A percentile compares a stretch with the other conserved stretches of the same genome.
These are phyloP conservation scores for Medauroidea extradentata DNA, from an alignment of 1,140 invertebrate species.

Conservation along the genomic window DNA sequence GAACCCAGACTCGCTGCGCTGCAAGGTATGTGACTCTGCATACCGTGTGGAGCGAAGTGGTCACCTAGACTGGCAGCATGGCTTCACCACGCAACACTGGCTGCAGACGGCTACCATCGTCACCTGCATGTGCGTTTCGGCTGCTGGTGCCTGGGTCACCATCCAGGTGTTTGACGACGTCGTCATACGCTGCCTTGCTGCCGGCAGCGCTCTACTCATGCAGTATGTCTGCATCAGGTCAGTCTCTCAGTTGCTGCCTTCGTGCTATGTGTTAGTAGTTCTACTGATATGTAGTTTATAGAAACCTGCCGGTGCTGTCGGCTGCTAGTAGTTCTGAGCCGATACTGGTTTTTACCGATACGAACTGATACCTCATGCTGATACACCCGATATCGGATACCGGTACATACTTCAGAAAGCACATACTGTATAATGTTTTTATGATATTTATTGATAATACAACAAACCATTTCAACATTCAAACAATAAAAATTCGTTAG, in stretches of 20 bases:
- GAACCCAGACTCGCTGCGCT: conserved; percentile 61
- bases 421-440: too few species aligned
- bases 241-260: background rate
- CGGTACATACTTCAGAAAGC: too few species aligned
- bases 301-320: too few species aligned
- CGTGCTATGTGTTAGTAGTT: too few species aligned
- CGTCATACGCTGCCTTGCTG: conserved; percentile 70
- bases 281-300: too few species aligned
- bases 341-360: too few species aligned
- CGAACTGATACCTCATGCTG: too few species aligned
- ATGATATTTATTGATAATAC: too few species aligned
- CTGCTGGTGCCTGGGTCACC: conserved; percentile 72
- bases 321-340: too few species aligned
- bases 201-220: conserved; percentile 72
- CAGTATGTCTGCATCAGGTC: conserved; percentile 81
- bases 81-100: conserved; percentile 78
- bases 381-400: too few species aligned
- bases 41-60: conserved; percentile 52
- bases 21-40: conserved; percentile 74
- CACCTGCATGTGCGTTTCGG: conserved; percentile 65
- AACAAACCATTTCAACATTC: too few species aligned
- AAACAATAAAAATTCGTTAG: too few species aligned
- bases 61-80: conserved; percentile 70
- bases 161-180: conserved; percentile 75
- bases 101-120: conserved; percentile 63